phyloP scores from a whole-genome alignment of 1,140 invertebrate genomes.

The Ridgeia piscesae region DNA sequence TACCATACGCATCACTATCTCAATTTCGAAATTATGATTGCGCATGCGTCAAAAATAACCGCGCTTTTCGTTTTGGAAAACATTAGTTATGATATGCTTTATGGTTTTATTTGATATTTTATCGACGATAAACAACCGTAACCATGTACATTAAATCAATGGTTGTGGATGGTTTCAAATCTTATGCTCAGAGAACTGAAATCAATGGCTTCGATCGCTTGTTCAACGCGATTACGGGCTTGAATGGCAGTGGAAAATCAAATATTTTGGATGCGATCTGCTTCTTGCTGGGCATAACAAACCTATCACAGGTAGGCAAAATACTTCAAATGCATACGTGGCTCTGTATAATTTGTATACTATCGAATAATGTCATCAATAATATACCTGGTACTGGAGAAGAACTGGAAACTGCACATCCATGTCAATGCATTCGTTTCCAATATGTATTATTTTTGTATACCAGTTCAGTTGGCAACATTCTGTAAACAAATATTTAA shows the following conservation, averaged over 20 bases:
- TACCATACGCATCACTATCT: not conserved
- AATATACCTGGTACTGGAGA: not conserved
- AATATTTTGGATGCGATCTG: slow-evolving; percentile 98
- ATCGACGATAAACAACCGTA: not conserved
- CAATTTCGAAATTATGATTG: not conserved
- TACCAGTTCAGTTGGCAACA: too few relatives aligned
- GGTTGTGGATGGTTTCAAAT: slow-evolving; percentile 96
- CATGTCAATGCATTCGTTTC: too few relatives aligned
- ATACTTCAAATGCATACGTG: not conserved
- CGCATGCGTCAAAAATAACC: not conserved
- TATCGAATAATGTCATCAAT: not conserved
- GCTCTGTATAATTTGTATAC: not conserved
- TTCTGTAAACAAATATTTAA: too few relatives aligned
- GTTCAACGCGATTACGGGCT: slow-evolving; percentile 98
- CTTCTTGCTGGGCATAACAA: slow-evolving; percentile 95
- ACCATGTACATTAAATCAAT: slow-evolving; percentile 93
- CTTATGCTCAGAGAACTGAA: slow-evolving; percentile 90
- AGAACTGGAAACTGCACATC: too few relatives aligned
- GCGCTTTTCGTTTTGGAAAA: slow-evolving; percentile 1
- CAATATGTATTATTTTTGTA: too few relatives aligned
- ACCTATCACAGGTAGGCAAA: slow-evolving; percentile 79
- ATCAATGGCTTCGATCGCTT: slow-evolving; percentile 91
- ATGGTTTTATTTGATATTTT: slow-evolving; percentile 13
- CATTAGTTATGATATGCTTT: slow-evolving; percentile 3
- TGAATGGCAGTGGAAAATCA: slow-evolving; percentile 98